These are phyloP conservation scores for Mycetomoellerius zeteki DNA, from an alignment of 1,140 invertebrate genomes.

Conservation along the genomic window DNA sequence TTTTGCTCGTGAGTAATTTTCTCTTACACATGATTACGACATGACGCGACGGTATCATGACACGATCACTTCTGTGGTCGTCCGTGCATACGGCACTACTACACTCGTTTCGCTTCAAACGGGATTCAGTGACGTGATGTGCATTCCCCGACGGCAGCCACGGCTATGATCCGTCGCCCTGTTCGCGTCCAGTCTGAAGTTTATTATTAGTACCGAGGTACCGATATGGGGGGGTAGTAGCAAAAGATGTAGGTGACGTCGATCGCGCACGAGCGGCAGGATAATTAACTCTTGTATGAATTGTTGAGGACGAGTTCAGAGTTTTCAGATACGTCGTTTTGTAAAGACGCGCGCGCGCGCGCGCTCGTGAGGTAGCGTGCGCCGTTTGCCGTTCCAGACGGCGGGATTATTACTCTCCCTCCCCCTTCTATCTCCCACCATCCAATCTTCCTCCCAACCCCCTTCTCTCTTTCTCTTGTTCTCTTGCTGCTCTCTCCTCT, in stretches of 20 bases:
- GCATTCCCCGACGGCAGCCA: constrained; percentile 37
- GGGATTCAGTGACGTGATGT: constrained; percentile 24
- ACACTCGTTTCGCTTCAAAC: constrained; percentile 21
- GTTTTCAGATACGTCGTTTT: constrained; percentile 80
- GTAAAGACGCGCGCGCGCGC: constrained; percentile 75
- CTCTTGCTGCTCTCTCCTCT: not conserved
- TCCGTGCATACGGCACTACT: constrained; percentile 27
- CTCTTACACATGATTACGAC: constrained; percentile 50
- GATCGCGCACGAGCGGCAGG: constrained; percentile 73
- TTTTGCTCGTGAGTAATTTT: constrained; percentile 4
- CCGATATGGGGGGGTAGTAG: constrained; percentile 74
- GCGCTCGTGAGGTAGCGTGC: constrained; percentile 70
- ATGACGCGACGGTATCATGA: constrained; percentile 58
- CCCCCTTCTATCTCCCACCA: not conserved
- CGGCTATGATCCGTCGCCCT: constrained; percentile 54
- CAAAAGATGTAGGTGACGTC: constrained; percentile 71
- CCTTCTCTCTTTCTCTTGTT: constrained; percentile 48
- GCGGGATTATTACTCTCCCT: constrained; percentile 58
- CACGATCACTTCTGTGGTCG: constrained; percentile 65
- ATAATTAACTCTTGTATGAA: constrained; percentile 78
- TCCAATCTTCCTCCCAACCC: constrained; percentile 21
- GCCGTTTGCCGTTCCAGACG: constrained; percentile 69
- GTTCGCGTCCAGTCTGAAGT: constrained; percentile 69
- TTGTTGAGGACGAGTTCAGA: constrained; percentile 78
- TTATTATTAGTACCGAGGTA: constrained; percentile 77